Conservation (phyloP, 1,140 invertebrate genomes). For the Coelopa frigida region DNA sequence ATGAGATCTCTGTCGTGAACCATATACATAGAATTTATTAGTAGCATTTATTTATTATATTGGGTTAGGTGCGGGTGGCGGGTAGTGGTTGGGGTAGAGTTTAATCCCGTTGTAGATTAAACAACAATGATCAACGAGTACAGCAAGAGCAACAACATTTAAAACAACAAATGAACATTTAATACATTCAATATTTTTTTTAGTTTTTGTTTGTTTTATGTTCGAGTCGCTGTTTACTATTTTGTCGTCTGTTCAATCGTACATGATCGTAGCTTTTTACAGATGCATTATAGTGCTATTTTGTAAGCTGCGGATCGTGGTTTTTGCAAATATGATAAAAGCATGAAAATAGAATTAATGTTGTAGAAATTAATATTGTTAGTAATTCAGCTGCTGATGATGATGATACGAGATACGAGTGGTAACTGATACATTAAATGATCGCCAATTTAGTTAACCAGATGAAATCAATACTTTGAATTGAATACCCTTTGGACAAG, state of each 20-base stretch:
- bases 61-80: neutral
- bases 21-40: neutral
- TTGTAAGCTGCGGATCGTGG: conserved; percentile 31
- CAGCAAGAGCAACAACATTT: no score
- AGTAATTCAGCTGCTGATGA: neutral
- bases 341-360: neutral
- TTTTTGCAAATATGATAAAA: neutral
- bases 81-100: no score
- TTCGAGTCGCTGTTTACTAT: conserved; percentile 6
- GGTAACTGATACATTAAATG: no score
- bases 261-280: conserved; percentile 30
- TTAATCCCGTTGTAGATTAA: no score
- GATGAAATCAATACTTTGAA: neutral
- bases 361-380: conserved; percentile 8
- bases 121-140: no score
- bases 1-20: neutral
- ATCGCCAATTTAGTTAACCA: neutral
- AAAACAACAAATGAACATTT: neutral
- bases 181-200: conserved; percentile 7
- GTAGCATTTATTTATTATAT: neutral
- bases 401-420: neutral
- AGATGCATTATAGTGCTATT: conserved; percentile 45
- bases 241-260: conserved; percentile 3
- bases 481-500: neutral
- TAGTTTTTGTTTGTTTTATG: conserved; percentile 5